A percentile compares a stretch with the other conserved stretches of the same genome.
Evolutionary conservation across 2,113 vertebrate genomes (phyloP).

Genomic region (Phrynosoma blainvillii): DNA sequence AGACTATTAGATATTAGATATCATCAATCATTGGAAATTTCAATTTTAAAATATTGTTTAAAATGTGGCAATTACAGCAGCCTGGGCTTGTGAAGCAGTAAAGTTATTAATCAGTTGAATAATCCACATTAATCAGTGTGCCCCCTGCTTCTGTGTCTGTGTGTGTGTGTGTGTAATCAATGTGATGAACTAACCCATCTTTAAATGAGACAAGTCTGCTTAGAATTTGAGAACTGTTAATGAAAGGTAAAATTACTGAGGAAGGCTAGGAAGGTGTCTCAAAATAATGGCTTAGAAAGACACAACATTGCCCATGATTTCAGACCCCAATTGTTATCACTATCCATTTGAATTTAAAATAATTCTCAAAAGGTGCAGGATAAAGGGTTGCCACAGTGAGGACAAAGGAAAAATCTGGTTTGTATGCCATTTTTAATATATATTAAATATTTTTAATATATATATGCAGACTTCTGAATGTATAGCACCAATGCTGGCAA

Average conservation of each 20-base stretch:
- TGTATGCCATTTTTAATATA: neutral
- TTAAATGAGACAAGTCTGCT: conserved; percentile 66
- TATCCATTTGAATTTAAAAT: neutral
- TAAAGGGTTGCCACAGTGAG: neutral
- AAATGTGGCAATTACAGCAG: conserved; percentile 53
- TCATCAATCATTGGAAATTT: conserved; percentile 61
- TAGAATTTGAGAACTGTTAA: conserved; percentile 65
- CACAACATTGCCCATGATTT: neutral
- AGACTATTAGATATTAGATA: conserved; percentile 50
- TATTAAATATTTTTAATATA: too few relatives aligned
- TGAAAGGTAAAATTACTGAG: conserved; percentile 41
- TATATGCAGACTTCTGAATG: neutral
- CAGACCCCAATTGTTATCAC: neutral
- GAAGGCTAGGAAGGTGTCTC: conserved; percentile 44
- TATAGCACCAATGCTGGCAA: neutral
- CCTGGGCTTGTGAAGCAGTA: conserved; percentile 59
- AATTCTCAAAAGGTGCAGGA: neutral
- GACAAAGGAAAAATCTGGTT: neutral
- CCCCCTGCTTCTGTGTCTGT: conserved; percentile 43
- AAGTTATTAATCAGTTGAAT: conserved; percentile 75
- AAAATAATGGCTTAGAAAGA: conserved; percentile 27
- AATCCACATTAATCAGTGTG: conserved; percentile 73
- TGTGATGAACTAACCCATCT: conserved; percentile 68
- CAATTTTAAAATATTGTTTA: conserved; percentile 63
- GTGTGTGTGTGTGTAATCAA: conserved; percentile 50